phyloP scores from a whole-genome alignment of 1,140 invertebrate genomes.

The Aporrectodea caliginosa region DNA sequence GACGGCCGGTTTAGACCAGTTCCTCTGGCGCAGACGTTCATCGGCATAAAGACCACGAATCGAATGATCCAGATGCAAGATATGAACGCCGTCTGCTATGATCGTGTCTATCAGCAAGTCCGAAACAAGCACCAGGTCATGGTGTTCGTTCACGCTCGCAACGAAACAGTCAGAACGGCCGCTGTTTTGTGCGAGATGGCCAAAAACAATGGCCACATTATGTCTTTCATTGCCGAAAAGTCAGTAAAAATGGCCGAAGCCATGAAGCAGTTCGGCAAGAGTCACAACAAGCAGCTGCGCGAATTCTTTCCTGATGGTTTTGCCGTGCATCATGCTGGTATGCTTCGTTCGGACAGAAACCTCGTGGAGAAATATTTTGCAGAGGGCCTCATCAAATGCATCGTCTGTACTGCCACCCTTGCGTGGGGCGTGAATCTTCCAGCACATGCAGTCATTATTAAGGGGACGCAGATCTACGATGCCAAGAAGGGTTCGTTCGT shows the following conservation, averaged over 20 bases:
- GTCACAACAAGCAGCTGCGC: conserved; percentile 54
- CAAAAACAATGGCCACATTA: conserved; percentile 49
- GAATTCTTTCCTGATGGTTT: conserved; percentile 80
- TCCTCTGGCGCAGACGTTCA: conserved; percentile 73
- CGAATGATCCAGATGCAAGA: conserved; percentile 72
- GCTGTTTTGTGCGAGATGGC: conserved; percentile 58
- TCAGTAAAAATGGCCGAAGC: conserved; percentile 45
- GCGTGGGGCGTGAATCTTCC: conserved; percentile 99
- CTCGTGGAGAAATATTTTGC: conserved; percentile 57
- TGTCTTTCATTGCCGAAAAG: conserved; percentile 51
- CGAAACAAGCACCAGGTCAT: conserved; percentile 91
- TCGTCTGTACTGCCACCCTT: conserved; percentile 94
- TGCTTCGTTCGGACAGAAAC: conserved; percentile 77
- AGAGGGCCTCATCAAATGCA: conserved; percentile 82
- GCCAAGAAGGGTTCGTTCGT: conserved; percentile 89
- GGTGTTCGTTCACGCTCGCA: conserved; percentile 98
- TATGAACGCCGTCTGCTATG: conserved; percentile 92
- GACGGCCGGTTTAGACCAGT: conserved; percentile 94
- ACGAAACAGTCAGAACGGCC: conserved; percentile 86
- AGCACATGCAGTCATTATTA: conserved; percentile 94
- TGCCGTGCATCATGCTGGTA: conserved; percentile 94
- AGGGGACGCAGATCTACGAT: conserved; percentile 98
- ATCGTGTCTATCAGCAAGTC: conserved; percentile 83
- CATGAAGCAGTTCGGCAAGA: conserved; percentile 63
- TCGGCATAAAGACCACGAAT: conserved; percentile 74